Conservation (phyloP, 2,888 invertebrate genomes). For the Parochlus steinenii region DNA sequence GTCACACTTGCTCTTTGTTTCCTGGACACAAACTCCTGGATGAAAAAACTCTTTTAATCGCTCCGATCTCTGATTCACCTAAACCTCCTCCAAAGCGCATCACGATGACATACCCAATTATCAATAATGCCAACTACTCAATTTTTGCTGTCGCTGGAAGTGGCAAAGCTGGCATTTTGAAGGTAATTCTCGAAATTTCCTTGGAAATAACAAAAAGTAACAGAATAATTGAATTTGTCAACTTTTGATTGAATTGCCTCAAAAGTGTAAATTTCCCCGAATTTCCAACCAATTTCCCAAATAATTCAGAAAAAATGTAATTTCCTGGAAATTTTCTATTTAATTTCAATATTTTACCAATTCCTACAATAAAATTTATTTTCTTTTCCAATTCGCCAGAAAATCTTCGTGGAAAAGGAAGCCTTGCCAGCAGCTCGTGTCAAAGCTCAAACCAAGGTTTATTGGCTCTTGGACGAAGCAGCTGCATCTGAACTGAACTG, state of each 20-base stretch:
- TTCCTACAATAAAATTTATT: constrained; percentile 4
- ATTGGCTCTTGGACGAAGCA: constrained; percentile 43
- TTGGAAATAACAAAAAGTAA: no score
- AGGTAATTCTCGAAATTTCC: no score
- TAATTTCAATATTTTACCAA: constrained; percentile 2
- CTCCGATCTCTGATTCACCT: constrained; percentile 80
- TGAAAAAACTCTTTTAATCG: constrained; percentile 51
- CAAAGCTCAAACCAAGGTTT: constrained; percentile 49
- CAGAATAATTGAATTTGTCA: no score
- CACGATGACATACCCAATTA: constrained; percentile 78
- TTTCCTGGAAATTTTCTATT: no score
- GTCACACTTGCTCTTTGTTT: constrained; percentile 93
- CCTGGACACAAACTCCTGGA: constrained; percentile 57
- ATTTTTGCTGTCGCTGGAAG: constrained; percentile 74
- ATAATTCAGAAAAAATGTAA: no score
- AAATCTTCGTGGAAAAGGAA: constrained; percentile 58
- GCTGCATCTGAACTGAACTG: constrained; percentile 24
- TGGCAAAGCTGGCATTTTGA: constrained; percentile 75
- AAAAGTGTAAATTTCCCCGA: no score
- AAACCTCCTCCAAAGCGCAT: constrained; percentile 86
- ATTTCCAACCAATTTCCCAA: constrained; percentile 2
- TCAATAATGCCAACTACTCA: constrained; percentile 70
- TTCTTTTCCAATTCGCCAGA: no score
- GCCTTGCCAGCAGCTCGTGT: constrained; percentile 63
- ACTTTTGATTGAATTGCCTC: no score